Evolutionary conservation across 2,888 invertebrate genomes (phyloP).

Genomic region (Yponomeuta plumbellus): DNA sequence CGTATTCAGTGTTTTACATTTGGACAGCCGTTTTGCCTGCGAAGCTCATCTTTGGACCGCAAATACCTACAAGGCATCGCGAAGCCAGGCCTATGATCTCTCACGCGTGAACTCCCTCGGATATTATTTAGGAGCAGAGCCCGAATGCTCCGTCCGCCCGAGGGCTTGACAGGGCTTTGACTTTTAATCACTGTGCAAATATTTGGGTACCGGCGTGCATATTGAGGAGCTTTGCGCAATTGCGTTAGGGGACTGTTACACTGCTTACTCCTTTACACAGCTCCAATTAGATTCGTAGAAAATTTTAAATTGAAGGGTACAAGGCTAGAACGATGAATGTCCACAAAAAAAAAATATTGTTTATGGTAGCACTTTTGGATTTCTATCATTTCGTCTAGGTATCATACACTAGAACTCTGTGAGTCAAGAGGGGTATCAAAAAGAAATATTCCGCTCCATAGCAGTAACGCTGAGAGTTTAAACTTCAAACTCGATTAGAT

Average conservation of each 20-base stretch:
- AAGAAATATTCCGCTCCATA: too few species aligned
- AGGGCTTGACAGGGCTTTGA: slow-evolving; percentile 59
- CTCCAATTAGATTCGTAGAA: too few species aligned
- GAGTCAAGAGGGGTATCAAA: too few species aligned
- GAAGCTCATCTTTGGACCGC: not conserved
- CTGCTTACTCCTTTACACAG: not conserved
- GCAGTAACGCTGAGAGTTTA: too few species aligned
- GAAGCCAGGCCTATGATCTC: slow-evolving; percentile 51
- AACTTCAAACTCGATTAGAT: too few species aligned
- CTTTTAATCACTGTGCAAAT: slow-evolving; percentile 73
- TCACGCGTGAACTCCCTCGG: slow-evolving; percentile 58
- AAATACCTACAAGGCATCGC: slow-evolving; percentile 5
- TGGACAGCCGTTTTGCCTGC: not conserved
- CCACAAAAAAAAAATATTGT: too few species aligned
- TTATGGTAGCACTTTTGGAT: too few species aligned
- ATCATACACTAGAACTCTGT: too few species aligned
- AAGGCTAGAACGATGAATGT: too few species aligned
- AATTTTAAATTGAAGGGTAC: too few species aligned
- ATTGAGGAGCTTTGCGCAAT: slow-evolving; percentile 70
- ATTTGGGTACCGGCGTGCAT: slow-evolving; percentile 56
- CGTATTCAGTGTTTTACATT: too few species aligned
- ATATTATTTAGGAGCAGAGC: slow-evolving; percentile 62
- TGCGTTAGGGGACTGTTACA: slow-evolving; percentile 41
- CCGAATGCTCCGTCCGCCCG: slow-evolving; percentile 46
- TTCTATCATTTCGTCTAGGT: too few species aligned